Base-by-base conservation (phyloP, 2,888 invertebrate species). In the Meganola albula region DNA sequence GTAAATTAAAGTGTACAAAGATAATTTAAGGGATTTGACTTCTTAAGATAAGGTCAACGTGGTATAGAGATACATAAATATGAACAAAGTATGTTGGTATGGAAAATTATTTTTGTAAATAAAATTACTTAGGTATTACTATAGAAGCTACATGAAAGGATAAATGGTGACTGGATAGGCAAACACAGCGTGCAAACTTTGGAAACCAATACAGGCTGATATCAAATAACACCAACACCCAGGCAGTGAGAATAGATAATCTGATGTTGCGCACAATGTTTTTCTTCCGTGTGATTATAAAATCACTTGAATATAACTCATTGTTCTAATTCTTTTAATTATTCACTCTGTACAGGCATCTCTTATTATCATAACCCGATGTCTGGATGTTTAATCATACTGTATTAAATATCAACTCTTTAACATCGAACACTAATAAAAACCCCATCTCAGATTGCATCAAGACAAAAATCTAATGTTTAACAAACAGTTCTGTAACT, bases 401-500 rank as follows among this genome's bases (percentile, higher is more conserved):
- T 14, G 7, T 24, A 43, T 31, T 16, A 5, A 26, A 24, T 34
- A 44, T 31, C 30, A 44, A 48, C 30, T 31, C 35, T 26, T 34
- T 36, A 38, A 20, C 11, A 42, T 23, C 39, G 27, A 44, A 52
- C 44, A 32, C 40, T 48, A 52, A 40, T 21, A 41, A 52, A 51
- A 45, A 54, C 44, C 39, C 40, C 42, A 39, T 34, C 54, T 36
- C 36, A 38, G 34, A 49, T 44, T 44, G 29, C 40, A 51, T 51
- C 44, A 44, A 41, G 37, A 34, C 53, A 59, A 65, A 60, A 63
- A 57, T 46, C 51, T 57, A 65, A 65, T 68, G 63, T 60, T 67
- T 63, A 69, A 66, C 69, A 73, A 75, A 71, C 70, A 71, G 67
- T 63, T 68, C 68, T 64, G 68, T 62, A 66, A 58, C 66, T 61